Evolutionary conservation across 2,888 invertebrate species (phyloP), one percentile per base, ranked within the genome.

Genomic region (Matsumyia berberina): DNA sequence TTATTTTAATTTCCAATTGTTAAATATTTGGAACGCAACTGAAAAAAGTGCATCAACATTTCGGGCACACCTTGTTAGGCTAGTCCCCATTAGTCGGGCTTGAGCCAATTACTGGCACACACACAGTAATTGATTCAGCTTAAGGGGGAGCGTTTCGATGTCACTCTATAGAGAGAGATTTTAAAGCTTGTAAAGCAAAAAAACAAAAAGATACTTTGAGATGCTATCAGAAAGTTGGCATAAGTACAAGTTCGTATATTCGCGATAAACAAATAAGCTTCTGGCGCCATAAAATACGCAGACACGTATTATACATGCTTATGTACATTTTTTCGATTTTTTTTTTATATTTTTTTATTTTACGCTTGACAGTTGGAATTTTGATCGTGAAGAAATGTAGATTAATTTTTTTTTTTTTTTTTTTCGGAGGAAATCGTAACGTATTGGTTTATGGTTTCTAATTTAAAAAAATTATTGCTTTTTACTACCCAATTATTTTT

Each of bases 211-310:
- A 46, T 57, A 24, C 55, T 12, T 79, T 58, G 70, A 74, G 79
- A 80, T 85, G 58, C 69, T 83, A 83, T 83, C 83, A 74, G 57
- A 79, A 74, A 79, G 79, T 85, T 85, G 85, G 85, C 85, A 85
- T 85, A 66, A 80, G 58, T 74, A 80, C 85, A 85, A 85, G 53
- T 80, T 80, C 70, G 74, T 60, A 74, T 64, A 64, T 79, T 74
- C 57, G 80, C 33, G 85, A 85, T 85, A 85, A 85, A 85, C 85
- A 85, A 80, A 85, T 70, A 79, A 74, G 67, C 74, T 85, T 74
- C 85, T 80, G 85, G 85, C 85, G 85, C 85, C 85, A 70, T 80
- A 70, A 85, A 74, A 53, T 67, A 83, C 83, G 83, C 79, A 79
- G 73, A 70, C 79, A 79, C 58, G 64, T 70, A 73, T 31, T 67